Conservation (phyloP, 1,140 invertebrate species). For the Caerostris extrusa region DNA sequence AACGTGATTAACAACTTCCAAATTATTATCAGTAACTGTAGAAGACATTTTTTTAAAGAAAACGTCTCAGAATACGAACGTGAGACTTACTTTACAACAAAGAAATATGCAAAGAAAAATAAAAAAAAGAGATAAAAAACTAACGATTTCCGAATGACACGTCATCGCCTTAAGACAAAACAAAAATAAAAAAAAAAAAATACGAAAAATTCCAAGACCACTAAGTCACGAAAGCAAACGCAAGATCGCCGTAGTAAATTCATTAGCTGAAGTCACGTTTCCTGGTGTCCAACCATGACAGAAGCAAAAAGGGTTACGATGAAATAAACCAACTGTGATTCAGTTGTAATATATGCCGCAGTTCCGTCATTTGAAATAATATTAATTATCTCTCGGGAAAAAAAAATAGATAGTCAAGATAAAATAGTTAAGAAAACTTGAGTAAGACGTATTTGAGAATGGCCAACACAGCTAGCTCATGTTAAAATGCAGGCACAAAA, state of each 20-base stretch:
- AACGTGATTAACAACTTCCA: constrained; percentile 6
- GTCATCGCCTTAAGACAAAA: neutral
- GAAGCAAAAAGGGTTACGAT: neutral
- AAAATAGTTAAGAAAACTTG: neutral
- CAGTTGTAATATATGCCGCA: neutral
- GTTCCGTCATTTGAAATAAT: neutral
- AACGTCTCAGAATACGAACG: neutral
- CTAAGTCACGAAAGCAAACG: constrained; percentile 40
- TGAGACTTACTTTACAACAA: neutral
- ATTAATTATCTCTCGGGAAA: neutral
- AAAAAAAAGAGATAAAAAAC: neutral
- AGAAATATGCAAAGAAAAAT: neutral
- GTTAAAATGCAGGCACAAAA: neutral
- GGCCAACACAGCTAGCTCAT: neutral
- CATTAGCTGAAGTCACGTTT: constrained; percentile 53
- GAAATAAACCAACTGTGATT: neutral
- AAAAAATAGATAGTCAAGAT: neutral
- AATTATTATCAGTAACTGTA: neutral
- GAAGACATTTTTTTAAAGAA: neutral
- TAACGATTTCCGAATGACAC: neutral
- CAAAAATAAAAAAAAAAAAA: constrained; percentile 17
- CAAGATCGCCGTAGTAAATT: neutral
- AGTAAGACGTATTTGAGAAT: neutral
- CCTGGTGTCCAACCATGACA: neutral
- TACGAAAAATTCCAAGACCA: neutral